phyloP scores from a whole-genome alignment of 2,888 invertebrate species.

The Lobophora halterata region DNA sequence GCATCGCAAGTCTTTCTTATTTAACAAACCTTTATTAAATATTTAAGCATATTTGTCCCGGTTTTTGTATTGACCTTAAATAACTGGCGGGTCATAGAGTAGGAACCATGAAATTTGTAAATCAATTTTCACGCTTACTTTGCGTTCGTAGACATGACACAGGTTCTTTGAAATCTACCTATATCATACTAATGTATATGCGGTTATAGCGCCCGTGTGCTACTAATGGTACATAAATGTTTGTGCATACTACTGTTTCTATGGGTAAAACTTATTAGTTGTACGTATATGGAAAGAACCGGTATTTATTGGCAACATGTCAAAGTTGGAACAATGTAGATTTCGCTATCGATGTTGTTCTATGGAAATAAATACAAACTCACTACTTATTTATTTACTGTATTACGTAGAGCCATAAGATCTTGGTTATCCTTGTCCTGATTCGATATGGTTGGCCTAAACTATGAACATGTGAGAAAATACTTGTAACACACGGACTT shows the following conservation, averaged over 20 bases:
- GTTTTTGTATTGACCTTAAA: conserved; percentile 32
- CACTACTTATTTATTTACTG: neutral
- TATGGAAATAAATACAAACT: neutral
- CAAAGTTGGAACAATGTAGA: conserved; percentile 1
- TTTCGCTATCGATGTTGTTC: neutral
- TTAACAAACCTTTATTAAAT: conserved; percentile 4
- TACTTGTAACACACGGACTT: no score
- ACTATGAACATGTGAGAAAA: no score
- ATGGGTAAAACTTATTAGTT: neutral
- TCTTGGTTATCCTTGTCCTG: conserved; percentile 1
- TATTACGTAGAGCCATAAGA: no score
- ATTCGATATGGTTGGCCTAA: no score
- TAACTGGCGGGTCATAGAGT: conserved; percentile 28
- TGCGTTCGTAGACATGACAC: conserved; percentile 39
- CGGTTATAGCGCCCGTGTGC: conserved; percentile 42
- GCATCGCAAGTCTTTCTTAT: no score
- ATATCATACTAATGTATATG: no score
- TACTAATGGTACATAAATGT: no score
- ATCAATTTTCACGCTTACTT: conserved; percentile 46
- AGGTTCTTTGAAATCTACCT: conserved; percentile 47
- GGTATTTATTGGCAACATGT: conserved; percentile 6
- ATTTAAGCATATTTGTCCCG: conserved; percentile 6
- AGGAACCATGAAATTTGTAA: conserved; percentile 39
- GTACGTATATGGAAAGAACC: conserved; percentile 4
- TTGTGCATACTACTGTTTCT: neutral